phyloP scores from a whole-genome alignment of 2,113 vertebrate species.

The Rhinopomastus cyanomelas region DNA sequence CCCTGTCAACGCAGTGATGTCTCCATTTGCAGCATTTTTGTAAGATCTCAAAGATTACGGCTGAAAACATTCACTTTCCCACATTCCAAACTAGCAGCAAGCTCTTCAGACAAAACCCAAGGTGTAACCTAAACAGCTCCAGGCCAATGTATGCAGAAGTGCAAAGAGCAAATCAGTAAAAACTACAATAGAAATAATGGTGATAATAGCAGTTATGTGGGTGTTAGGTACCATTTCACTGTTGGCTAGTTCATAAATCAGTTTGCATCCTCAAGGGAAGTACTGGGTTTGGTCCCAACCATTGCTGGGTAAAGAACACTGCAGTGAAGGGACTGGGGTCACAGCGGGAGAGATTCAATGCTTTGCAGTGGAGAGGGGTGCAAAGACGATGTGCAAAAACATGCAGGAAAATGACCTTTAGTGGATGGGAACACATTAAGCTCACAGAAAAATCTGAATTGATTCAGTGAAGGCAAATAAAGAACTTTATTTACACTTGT shows the following conservation, averaged over 20 bases:
- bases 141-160: background rate
- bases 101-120: background rate
- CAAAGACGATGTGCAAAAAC: background rate
- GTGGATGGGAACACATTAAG: constrained; percentile 19
- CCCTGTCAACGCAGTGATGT: background rate
- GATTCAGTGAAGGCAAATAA: background rate
- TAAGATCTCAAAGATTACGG: background rate
- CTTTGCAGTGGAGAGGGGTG: background rate
- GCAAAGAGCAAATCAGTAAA: background rate
- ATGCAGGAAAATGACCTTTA: background rate
- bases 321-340: background rate
- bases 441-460: background rate
- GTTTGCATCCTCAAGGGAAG: background rate
- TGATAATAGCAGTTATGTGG: background rate
- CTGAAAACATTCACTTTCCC: background rate
- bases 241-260: background rate
- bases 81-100: background rate
- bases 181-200: background rate
- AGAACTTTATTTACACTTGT: constrained; percentile 36
- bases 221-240: background rate
- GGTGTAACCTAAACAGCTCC: background rate
- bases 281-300: background rate
- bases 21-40: background rate
- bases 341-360: background rate
- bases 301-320: background rate